These are phyloP conservation scores for Belonocnema kinseyi DNA, from an alignment of 1,140 invertebrate genomes.

Conservation along the genomic window DNA sequence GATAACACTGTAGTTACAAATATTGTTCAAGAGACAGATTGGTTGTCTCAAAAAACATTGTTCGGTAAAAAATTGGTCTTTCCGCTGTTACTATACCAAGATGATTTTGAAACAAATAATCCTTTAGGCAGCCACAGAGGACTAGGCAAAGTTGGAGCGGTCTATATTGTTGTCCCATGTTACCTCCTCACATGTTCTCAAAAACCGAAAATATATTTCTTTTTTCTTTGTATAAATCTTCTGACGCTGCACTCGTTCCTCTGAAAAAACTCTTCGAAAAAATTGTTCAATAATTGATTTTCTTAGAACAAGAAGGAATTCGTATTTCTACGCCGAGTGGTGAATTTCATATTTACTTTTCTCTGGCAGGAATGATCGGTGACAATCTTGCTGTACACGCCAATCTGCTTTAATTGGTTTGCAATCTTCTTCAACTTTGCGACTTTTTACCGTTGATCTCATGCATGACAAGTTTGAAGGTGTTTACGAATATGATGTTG, in stretches of 20 bases:
- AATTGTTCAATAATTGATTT: conserved; percentile 37
- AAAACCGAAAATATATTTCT: conserved; percentile 49
- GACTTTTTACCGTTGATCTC: no score
- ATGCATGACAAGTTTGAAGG: no score
- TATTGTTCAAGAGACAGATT: conserved; percentile 53
- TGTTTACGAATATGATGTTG: no score
- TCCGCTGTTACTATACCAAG: conserved; percentile 57
- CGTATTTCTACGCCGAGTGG: conserved; percentile 35
- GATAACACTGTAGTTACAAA: conserved; percentile 31
- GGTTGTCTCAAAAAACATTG: conserved; percentile 43
- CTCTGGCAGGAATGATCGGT: conserved; percentile 36
- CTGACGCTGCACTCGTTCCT: conserved; percentile 39
- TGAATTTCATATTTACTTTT: conserved; percentile 36
- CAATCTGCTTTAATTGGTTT: conserved; percentile 31
- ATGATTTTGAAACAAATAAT: conserved; percentile 45
- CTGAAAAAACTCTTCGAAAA: conserved; percentile 38
- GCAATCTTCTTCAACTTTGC: conserved; percentile 32
- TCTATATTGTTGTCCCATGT: conserved; percentile 47
- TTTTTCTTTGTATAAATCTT: conserved; percentile 39
- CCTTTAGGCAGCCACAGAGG: conserved; percentile 49
- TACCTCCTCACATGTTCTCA: conserved; percentile 39
- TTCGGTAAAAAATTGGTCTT: conserved; percentile 48
- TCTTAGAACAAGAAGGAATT: conserved; percentile 42
- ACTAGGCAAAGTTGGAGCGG: conserved; percentile 41
- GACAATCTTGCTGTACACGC: conserved; percentile 38